phyloP scores from a whole-genome alignment of 2,797 vertebrate genomes.

The Acanthurus lineatus region DNA sequence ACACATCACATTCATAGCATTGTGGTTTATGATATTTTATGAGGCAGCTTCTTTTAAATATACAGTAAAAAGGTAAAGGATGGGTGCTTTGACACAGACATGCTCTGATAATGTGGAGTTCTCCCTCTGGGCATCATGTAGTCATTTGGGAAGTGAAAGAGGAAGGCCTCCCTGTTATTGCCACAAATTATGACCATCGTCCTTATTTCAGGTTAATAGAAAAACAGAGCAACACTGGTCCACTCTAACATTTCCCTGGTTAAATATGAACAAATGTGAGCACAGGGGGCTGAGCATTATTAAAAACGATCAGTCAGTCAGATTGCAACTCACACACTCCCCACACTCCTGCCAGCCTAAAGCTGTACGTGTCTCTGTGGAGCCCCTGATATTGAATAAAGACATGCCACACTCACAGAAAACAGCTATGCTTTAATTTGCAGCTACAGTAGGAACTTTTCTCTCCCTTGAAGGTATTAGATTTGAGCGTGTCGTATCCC shows the following conservation, averaged over 20 bases:
- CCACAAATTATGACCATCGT: slow-evolving; percentile 50
- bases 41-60: no score
- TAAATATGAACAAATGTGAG: slow-evolving; percentile 70
- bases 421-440: slow-evolving; percentile 67
- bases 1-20: no score
- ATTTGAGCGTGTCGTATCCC: slow-evolving; percentile 40
- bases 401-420: slow-evolving; percentile 61
- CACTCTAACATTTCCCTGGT: slow-evolving; percentile 50
- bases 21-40: no score
- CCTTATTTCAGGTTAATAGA: slow-evolving; percentile 56
- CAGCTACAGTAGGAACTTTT: slow-evolving; percentile 48
- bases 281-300: slow-evolving; percentile 56
- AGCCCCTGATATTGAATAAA: slow-evolving; percentile 67
- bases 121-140: no score
- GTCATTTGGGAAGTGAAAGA: background rate
- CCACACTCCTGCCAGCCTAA: slow-evolving; percentile 58
- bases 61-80: no score
- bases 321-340: slow-evolving; percentile 56
- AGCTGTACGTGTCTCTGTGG: slow-evolving; percentile 64
- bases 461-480: slow-evolving; percentile 39
- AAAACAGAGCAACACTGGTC: slow-evolving; percentile 40
- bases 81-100: no score
- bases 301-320: slow-evolving; percentile 80
- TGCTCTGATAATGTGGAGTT: no score
- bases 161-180: slow-evolving; percentile 12